phyloP scores from a whole-genome alignment of 2,113 vertebrate species.

The Desmodus rotundus region DNA sequence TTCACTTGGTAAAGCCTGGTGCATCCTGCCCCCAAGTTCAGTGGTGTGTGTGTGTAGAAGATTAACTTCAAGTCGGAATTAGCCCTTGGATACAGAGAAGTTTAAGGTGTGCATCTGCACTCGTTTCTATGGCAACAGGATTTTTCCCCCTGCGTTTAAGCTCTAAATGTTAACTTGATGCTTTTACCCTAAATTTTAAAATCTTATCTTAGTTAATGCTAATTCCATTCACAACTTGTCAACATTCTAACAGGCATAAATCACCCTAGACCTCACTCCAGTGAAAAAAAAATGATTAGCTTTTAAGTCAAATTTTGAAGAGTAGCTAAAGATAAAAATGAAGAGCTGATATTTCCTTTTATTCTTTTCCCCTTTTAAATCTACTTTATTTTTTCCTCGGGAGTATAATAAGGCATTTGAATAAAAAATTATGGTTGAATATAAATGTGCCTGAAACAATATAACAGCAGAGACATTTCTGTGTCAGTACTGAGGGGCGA shows the following conservation, averaged over 20 bases:
- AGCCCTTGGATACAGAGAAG: background rate
- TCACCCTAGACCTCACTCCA: background rate
- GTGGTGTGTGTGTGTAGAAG: background rate
- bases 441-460: background rate
- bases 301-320: slow-evolving; percentile 20
- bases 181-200: background rate
- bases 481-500: background rate
- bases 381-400: background rate
- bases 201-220: background rate
- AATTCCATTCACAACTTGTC: slow-evolving; percentile 24
- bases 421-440: background rate
- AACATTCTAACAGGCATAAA: background rate
- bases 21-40: background rate
- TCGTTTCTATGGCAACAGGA: background rate
- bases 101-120: background rate
- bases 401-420: background rate
- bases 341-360: background rate
- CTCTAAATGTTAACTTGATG: background rate
- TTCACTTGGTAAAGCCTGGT: background rate
- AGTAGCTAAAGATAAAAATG: background rate
- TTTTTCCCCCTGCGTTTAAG: fast-evolving
- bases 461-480: background rate
- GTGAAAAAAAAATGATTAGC: background rate
- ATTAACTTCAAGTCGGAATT: background rate
- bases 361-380: background rate